These are phyloP conservation scores for Drosophila bocqueti DNA, from an alignment of 1,140 invertebrate species.

Conservation along the genomic window DNA sequence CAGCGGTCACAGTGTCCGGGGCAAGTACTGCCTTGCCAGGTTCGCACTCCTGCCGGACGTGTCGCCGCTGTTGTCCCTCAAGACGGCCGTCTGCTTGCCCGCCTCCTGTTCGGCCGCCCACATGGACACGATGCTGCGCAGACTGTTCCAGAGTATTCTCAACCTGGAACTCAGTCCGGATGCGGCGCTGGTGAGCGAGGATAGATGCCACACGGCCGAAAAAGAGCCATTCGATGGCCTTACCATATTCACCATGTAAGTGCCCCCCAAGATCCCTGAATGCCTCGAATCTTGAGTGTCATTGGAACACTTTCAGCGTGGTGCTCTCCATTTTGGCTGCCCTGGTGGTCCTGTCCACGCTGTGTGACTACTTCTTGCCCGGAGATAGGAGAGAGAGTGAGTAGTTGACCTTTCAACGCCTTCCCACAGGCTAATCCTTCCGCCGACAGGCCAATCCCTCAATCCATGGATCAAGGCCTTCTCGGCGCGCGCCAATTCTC, in stretches of 20 bases:
- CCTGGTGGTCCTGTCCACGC: conserved; percentile 35
- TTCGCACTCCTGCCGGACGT: background rate
- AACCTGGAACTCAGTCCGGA: conserved; percentile 13
- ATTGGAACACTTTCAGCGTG: conserved; percentile 46
- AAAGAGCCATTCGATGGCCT: conserved; percentile 26
- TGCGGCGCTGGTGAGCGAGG: conserved; percentile 8
- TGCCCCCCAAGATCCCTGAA: background rate
- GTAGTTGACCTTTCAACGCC: background rate
- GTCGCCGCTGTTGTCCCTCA: background rate
- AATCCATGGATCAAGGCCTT: conserved; percentile 45
- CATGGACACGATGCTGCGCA: conserved; percentile 41
- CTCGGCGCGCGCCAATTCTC: conserved; percentile 51
- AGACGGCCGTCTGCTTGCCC: conserved; percentile 50
- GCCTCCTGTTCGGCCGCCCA: conserved; percentile 33
- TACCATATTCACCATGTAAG: conserved; percentile 66
- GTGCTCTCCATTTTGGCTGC: conserved; percentile 39
- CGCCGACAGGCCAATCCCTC: conserved; percentile 19
- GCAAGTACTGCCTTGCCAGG: conserved; percentile 47
- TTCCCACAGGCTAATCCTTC: background rate
- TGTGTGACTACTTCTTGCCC: conserved; percentile 50
- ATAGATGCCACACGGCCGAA: conserved; percentile 38
- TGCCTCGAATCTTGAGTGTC: no score
- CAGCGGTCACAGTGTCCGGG: conserved; percentile 23
- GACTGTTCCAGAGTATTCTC: conserved; percentile 27
- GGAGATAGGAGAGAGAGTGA: conserved; percentile 41